Percentiles rank a stretch among this genome's conserved stretches.
Conservation (phyloP, 2,888 invertebrate genomes). For the Entomobrya multifasciata region DNA sequence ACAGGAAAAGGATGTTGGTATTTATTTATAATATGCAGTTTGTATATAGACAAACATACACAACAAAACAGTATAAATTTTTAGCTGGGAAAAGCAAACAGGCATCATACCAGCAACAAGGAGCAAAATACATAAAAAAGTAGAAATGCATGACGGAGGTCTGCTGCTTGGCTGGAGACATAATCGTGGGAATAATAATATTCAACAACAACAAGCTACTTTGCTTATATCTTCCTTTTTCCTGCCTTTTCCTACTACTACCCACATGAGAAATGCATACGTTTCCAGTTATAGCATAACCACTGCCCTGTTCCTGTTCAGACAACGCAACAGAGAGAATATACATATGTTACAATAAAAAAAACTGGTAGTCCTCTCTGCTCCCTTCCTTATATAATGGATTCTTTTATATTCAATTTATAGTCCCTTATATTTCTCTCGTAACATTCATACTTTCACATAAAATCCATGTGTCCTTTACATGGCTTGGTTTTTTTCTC, state of each 20-base stretch:
- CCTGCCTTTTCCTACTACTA: conserved; percentile 4
- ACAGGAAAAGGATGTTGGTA: conserved; percentile 7
- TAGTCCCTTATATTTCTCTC: too few species aligned
- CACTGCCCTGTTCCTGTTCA: too few species aligned
- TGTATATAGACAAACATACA: conserved; percentile 1
- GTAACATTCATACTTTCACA: conserved; percentile 46
- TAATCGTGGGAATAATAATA: conserved; percentile 70
- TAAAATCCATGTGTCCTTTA: conserved; percentile 62
- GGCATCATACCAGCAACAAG: conserved; percentile 18
- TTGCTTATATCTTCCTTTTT: conserved; percentile 33
- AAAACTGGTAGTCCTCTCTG: background rate
- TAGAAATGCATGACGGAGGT: conserved; percentile 59
- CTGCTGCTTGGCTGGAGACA: conserved; percentile 61
- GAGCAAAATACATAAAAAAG: conserved; percentile 34
- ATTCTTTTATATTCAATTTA: conserved; percentile 27
- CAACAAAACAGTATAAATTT: too few species aligned
- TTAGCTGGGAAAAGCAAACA: background rate
- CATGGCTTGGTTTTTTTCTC: background rate
- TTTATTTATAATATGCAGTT: conserved; percentile 13
- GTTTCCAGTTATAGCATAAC: background rate
- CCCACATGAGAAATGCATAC: conserved; percentile 54
- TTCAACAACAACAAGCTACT: conserved; percentile 67
- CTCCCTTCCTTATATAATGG: background rate
- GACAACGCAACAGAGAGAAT: background rate
- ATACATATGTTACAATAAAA: background rate